These are phyloP conservation scores for Papilio polyxenes DNA, from an alignment of 1,140 invertebrate genomes.

Conservation along the genomic window DNA sequence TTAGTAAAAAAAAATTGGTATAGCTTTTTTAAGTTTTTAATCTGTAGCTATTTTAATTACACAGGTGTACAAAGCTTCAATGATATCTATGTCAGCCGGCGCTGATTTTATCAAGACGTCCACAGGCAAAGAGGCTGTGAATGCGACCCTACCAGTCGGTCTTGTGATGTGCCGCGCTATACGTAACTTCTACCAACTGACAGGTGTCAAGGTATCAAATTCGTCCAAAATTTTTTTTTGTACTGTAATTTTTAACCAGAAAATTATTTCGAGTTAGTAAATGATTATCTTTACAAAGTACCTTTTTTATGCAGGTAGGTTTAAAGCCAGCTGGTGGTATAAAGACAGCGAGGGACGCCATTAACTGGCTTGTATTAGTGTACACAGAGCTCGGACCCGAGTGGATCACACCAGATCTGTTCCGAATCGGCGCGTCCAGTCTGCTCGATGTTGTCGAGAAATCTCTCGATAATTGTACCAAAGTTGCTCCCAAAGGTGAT, in stretches of 20 bases:
- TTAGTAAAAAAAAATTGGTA: too few relatives aligned
- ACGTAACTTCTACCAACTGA: conserved; percentile 87
- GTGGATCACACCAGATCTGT: conserved; percentile 92
- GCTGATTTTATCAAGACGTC: conserved; percentile 99
- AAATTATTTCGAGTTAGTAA: too few relatives aligned
- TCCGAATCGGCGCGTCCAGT: conserved; percentile 97
- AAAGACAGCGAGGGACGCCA: conserved; percentile 90
- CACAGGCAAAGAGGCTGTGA: conserved; percentile 97
- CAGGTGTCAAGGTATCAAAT: conserved; percentile 86
- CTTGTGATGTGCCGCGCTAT: conserved; percentile 98
- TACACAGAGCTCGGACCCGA: conserved; percentile 92
- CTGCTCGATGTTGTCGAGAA: conserved; percentile 90
- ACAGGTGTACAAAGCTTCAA: conserved; percentile 92
- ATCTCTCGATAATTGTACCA: conserved; percentile 28
- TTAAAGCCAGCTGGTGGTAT: conserved; percentile 99
- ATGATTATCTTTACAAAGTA: neutral
- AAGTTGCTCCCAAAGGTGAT: neutral
- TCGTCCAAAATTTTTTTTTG: neutral
- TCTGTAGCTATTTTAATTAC: conserved; percentile 38
- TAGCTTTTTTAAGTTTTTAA: neutral
- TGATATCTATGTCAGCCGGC: conserved; percentile 96
- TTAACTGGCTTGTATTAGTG: conserved; percentile 93
- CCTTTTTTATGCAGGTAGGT: conserved; percentile 86
- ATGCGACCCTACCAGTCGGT: conserved; percentile 95
- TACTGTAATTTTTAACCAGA: too few relatives aligned